phyloP scores from a whole-genome alignment of 2,797 vertebrate species.

The Etheostoma nigrum region DNA sequence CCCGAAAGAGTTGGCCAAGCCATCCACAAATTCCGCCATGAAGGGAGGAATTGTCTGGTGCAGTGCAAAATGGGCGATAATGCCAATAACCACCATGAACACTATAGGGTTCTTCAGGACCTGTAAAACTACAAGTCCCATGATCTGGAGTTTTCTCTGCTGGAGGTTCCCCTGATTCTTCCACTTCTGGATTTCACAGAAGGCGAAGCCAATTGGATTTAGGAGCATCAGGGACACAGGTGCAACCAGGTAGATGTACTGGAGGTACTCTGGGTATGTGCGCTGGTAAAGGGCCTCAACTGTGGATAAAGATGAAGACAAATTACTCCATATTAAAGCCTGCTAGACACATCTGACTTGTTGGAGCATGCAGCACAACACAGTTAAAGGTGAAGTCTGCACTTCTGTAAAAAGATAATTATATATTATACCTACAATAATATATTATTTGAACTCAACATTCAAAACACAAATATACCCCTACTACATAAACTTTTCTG shows the following conservation, averaged over 20 bases:
- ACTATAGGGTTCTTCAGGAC: conserved; percentile 94
- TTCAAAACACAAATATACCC: no score
- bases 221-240: conserved; percentile 97
- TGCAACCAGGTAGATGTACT: conserved; percentile 98
- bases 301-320: conserved; percentile 84
- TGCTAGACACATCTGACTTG: neutral
- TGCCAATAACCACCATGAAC: conserved; percentile 96
- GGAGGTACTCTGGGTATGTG: conserved; percentile 94
- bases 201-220: conserved; percentile 95
- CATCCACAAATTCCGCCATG: conserved; percentile 94
- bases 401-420: no score
- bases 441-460: no score
- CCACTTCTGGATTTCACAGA: conserved; percentile 97
- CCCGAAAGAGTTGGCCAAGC: conserved; percentile 94
- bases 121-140: conserved; percentile 89
- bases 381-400: neutral
- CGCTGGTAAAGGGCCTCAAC: conserved; percentile 82
- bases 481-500: no score
- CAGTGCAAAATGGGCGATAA: conserved; percentile 92
- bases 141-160: conserved; percentile 88
- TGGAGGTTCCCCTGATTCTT: conserved; percentile 86
- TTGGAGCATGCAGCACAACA: neutral
- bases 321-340: conserved; percentile 58
- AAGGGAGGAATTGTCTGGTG: conserved; percentile 90
- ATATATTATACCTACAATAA: no score